Evolutionary conservation across 2,113 vertebrate genomes (phyloP).

Genomic region (Rhabdomys dilectus): DNA sequence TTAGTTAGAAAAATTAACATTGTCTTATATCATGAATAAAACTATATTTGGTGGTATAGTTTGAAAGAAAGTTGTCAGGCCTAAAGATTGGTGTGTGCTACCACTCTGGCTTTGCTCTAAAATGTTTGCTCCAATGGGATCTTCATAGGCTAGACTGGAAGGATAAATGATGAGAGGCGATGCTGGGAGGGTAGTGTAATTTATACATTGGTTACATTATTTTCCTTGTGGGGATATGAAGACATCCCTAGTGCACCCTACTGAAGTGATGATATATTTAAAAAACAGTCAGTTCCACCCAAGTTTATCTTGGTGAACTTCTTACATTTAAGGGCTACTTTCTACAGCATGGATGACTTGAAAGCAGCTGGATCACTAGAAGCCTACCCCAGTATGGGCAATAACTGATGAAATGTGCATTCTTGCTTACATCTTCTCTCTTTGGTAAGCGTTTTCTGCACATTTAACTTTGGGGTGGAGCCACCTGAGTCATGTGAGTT

Average conservation of each 20-base stretch:
- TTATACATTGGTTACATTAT: neutral
- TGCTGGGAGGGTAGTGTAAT: neutral
- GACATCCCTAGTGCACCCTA: neutral
- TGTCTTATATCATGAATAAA: neutral
- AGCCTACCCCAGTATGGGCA: neutral
- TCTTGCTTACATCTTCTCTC: neutral
- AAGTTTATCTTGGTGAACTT: neutral
- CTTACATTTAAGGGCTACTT: neutral
- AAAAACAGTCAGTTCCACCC: neutral
- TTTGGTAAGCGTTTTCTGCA: neutral
- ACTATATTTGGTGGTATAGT: neutral
- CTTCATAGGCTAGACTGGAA: neutral
- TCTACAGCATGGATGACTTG: neutral
- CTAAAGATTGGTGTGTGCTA: neutral
- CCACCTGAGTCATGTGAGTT: neutral
- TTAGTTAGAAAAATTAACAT: neutral
- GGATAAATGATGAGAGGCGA: neutral
- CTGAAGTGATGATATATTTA: neutral
- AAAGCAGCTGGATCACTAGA: neutral
- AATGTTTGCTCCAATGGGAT: neutral
- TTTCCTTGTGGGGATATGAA: too few relatives aligned
- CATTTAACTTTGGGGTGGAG: too few relatives aligned
- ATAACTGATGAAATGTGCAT: neutral
- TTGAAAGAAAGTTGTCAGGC: neutral
- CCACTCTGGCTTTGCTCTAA: neutral